Conservation (phyloP, 2,113 vertebrate species). For the Setophaga kirtlandii region DNA sequence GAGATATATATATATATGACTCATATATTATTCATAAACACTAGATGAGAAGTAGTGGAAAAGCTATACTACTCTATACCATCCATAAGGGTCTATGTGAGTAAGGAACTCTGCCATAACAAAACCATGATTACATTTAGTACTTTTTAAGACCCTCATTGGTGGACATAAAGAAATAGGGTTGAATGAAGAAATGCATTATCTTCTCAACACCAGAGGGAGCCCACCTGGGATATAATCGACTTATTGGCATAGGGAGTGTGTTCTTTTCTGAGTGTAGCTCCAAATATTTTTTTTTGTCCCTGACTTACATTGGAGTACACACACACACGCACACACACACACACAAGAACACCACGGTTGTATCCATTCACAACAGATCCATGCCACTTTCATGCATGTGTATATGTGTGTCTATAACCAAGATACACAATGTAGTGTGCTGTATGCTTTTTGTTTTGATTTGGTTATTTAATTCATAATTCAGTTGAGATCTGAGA, state of each 20-base stretch:
- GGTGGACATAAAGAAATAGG: not conserved
- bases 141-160: not conserved
- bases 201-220: slow-evolving; percentile 56
- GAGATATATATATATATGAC: not conserved
- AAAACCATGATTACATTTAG: not conserved
- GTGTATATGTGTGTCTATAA: not conserved
- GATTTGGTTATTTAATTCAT: slow-evolving; percentile 56
- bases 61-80: not conserved
- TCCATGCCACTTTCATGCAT: not conserved
- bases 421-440: not conserved
- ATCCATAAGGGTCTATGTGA: not conserved
- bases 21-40: not conserved
- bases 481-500: slow-evolving; percentile 62
- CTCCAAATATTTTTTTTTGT: not conserved
- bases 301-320: not conserved
- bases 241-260: not conserved
- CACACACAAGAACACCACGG: too few relatives aligned
- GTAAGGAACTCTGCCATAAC: not conserved
- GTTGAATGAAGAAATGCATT: not conserved
- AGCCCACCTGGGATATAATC: not conserved
- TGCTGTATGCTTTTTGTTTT: slow-evolving; percentile 32
- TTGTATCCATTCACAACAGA: not conserved
- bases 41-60: not conserved
- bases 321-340: too few relatives aligned
- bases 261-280: not conserved